phyloP scores from a whole-genome alignment of 2,113 vertebrate species.

The Atrichornis clamosus region DNA sequence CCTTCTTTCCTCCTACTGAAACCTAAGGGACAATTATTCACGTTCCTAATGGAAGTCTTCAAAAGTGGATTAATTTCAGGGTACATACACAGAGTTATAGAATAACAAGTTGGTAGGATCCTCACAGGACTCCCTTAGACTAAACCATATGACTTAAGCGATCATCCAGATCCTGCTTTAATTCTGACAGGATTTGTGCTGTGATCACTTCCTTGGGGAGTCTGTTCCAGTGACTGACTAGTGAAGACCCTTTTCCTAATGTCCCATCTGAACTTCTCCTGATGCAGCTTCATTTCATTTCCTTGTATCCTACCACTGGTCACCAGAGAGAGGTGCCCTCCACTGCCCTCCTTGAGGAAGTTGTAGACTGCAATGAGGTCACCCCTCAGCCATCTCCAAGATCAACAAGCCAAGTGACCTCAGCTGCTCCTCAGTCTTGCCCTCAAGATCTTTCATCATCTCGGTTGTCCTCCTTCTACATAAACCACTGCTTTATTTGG shows the following conservation, averaged over 20 bases:
- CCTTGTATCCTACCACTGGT: not conserved
- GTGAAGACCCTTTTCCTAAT: not conserved
- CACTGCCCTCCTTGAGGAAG: not conserved
- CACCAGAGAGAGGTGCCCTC: not conserved
- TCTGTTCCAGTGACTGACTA: not conserved
- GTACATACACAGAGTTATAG: not conserved
- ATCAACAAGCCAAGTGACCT: not conserved
- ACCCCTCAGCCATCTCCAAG: not conserved
- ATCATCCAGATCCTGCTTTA: not conserved
- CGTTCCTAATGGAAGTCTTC: not conserved
- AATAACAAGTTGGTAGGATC: not conserved
- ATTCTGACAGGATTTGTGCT: not conserved
- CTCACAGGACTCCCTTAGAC: not conserved
- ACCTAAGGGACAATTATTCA: not conserved
- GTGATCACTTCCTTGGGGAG: not conserved
- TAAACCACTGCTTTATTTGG: not conserved
- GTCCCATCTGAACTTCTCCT: not conserved
- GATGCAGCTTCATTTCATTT: not conserved
- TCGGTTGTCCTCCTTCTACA: not conserved
- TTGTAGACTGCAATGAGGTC: not conserved
- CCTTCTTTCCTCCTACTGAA: not conserved
- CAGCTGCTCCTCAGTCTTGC: not conserved
- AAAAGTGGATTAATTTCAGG: not conserved
- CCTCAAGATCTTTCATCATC: not conserved
- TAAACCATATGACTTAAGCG: not conserved